A percentile compares a stretch with the other conserved stretches of the same genome.
These are phyloP conservation scores for Meloidogyne chitwoodi DNA, from an alignment of 1,140 invertebrate species.

Conservation along the genomic window DNA sequence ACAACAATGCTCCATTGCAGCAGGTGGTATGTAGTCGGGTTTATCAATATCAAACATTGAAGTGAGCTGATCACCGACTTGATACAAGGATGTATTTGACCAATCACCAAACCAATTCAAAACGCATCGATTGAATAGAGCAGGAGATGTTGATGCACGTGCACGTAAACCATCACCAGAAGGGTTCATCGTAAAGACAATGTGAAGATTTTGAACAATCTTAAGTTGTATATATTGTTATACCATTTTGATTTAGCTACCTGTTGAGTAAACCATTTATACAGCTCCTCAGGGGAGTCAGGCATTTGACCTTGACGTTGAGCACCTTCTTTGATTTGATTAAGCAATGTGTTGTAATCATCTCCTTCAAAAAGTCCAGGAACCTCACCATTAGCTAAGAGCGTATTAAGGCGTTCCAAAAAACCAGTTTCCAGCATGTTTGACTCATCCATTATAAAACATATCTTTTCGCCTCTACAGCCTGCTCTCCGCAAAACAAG, in stretches of 20 bases:
- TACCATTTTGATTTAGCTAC: constrained; percentile 44
- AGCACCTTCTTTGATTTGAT: constrained; percentile 97
- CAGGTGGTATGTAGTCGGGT: constrained; percentile 55
- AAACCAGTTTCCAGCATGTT: constrained; percentile 98
- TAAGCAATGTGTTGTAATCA: constrained; percentile 97
- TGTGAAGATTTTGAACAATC: constrained; percentile 97
- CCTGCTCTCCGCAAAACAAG: constrained; percentile 85
- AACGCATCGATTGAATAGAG: constrained; percentile 97
- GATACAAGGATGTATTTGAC: constrained; percentile 92
- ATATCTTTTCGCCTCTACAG: constrained; percentile 96
- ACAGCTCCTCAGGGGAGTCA: constrained; percentile 94
- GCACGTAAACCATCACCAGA: constrained; percentile 95
- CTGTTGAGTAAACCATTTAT: constrained; percentile 92
- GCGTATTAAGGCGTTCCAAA: constrained; percentile 96
- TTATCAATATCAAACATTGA: constrained; percentile 66
- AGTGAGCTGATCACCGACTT: constrained; percentile 71
- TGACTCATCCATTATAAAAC: constrained; percentile 97
- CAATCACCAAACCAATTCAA: constrained; percentile 99
- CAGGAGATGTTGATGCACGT: constrained; percentile 93
- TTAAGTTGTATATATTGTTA: constrained; percentile 62
- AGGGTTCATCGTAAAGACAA: constrained; percentile 99
- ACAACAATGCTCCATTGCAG: constrained; percentile 47
- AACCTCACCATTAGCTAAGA: constrained; percentile 96
- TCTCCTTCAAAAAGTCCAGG: constrained; percentile 75
- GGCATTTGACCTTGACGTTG: constrained; percentile 95